These are phyloP conservation scores for Euplagia quadripunctaria DNA, from an alignment of 2,888 invertebrate genomes.

Conservation along the genomic window DNA sequence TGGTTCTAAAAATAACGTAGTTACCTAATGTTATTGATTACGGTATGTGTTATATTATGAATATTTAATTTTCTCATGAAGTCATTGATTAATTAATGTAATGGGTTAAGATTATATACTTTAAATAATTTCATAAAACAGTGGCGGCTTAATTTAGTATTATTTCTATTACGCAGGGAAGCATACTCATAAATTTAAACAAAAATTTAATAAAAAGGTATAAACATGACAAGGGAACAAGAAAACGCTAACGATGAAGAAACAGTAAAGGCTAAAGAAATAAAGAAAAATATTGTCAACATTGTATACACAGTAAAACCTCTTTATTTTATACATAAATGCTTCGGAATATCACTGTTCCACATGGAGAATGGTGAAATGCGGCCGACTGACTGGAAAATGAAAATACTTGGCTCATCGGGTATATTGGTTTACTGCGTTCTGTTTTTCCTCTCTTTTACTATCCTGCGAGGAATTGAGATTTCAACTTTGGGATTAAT, in stretches of 20 bases:
- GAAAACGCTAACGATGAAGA: not conserved
- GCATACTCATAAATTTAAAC: not conserved
- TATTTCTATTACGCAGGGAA: not conserved
- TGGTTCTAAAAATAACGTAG: conserved; percentile 14
- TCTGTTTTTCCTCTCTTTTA: not conserved
- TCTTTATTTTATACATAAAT: not conserved
- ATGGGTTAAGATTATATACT: not conserved
- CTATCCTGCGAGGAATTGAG: not conserved
- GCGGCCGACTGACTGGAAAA: not conserved
- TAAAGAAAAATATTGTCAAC: not conserved
- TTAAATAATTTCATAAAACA: too few relatives aligned
- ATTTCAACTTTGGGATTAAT: not conserved
- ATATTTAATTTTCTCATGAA: conserved; percentile 36
- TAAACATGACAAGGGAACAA: conserved; percentile 47
- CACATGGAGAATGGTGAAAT: not conserved
- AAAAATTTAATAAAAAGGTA: not conserved
- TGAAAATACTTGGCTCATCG: not conserved
- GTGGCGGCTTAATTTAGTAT: not conserved
- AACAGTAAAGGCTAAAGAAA: not conserved
- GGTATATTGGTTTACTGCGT: not conserved
- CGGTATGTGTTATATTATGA: conserved; percentile 57
- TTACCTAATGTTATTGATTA: conserved; percentile 60
- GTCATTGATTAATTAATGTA: conserved; percentile 3
- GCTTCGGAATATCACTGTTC: conserved; percentile 15
- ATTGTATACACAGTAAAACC: not conserved